A percentile compares a stretch with the other conserved stretches of the same genome.
Conservation (phyloP, 1,140 invertebrate species). For the Leptonema lineaticorne region DNA sequence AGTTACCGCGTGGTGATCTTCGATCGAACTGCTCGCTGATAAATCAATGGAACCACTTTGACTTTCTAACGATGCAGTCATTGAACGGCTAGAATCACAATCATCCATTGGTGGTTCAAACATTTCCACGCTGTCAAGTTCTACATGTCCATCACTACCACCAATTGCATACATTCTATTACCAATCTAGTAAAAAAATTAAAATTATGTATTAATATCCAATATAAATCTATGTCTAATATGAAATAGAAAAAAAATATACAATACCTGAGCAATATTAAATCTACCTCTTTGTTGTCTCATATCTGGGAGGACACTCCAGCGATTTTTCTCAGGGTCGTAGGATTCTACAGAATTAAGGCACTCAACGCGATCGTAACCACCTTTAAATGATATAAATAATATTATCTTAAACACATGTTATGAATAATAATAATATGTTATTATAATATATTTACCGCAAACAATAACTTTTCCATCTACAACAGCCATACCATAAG, state of each 20-base stretch:
- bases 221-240: not conserved
- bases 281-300: constrained; percentile 71
- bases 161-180: constrained; percentile 74
- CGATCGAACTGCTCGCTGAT: constrained; percentile 22
- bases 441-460: constrained; percentile 56
- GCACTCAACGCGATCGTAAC: constrained; percentile 84
- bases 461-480: constrained; percentile 71
- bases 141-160: constrained; percentile 69
- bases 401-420: constrained; percentile 4
- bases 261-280: constrained; percentile 59
- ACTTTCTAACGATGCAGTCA: constrained; percentile 39
- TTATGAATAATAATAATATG: not conserved
- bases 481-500: constrained; percentile 71
- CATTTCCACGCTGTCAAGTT: constrained; percentile 62
- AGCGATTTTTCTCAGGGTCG: constrained; percentile 67
- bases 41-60: constrained; percentile 34
- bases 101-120: constrained; percentile 27
- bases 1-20: constrained; percentile 19
- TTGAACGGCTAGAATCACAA: constrained; percentile 31
- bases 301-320: constrained; percentile 70
- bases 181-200: constrained; percentile 49
- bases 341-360: constrained; percentile 75
- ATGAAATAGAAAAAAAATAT: not conserved
- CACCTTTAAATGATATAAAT: constrained; percentile 60
- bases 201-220: not conserved